These are phyloP conservation scores for Siderastrea siderea DNA, from an alignment of 92 coral and sea anemone genomes.

Conservation along the genomic window DNA sequence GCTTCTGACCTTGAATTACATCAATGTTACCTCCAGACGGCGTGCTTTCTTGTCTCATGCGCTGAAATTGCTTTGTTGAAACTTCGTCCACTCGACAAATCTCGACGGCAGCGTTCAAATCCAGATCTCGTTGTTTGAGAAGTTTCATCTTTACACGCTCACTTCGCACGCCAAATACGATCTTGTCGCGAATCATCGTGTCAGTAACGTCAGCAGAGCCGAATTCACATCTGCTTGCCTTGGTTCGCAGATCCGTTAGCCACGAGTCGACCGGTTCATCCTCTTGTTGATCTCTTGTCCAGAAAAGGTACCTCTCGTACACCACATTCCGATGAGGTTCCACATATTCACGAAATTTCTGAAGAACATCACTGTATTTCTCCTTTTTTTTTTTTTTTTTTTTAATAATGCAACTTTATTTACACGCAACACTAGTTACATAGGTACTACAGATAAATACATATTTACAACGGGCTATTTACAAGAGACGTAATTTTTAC, in stretches of 20 bases:
- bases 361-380: conserved; percentile 8
- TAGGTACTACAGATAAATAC: no score
- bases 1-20: background rate
- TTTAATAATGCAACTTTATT: no score
- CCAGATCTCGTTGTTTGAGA: background rate
- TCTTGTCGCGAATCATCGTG: background rate
- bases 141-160: background rate
- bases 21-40: conserved; percentile 7
- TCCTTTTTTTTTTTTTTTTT: no score
- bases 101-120: conserved; percentile 1
- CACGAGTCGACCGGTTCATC: background rate
- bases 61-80: background rate
- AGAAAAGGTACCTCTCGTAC: background rate
- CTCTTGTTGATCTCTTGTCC: conserved; percentile 1
- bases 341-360: conserved; percentile 1
- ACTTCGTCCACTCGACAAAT: conserved; percentile 10
- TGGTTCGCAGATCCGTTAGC: conserved; percentile 1
- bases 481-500: no score
- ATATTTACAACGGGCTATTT: no score
- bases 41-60: background rate
- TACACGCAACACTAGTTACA: no score
- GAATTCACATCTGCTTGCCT: conserved; percentile 1
- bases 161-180: background rate
- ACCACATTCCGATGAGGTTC: conserved; percentile 8
- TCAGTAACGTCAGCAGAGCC: background rate